A percentile compares a stretch with the other conserved stretches of the same genome.
These are phyloP conservation scores for Eurytoma adleriae DNA, from an alignment of 2,888 invertebrate species.

Conservation along the genomic window DNA sequence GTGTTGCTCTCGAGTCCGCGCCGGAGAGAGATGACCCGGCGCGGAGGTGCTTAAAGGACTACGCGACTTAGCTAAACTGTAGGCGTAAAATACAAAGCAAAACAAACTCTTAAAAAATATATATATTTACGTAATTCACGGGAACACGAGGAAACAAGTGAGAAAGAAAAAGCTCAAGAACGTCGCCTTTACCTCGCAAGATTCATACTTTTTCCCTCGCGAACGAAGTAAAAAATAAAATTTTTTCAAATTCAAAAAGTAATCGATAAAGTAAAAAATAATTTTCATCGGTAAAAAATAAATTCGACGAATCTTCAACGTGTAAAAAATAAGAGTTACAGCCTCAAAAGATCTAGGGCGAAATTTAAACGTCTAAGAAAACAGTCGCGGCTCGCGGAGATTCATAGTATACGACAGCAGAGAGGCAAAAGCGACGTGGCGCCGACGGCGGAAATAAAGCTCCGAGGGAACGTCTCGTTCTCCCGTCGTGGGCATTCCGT, in stretches of 20 bases:
- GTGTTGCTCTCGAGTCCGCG: conserved; percentile 19
- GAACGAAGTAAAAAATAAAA: conserved; percentile 38
- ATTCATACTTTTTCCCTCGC: neutral
- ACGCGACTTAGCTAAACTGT: conserved; percentile 31
- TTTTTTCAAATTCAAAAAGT: conserved; percentile 24
- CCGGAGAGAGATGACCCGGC: conserved; percentile 1
- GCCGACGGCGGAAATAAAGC: neutral
- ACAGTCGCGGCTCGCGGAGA: conserved; percentile 1
- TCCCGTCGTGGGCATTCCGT: conserved; percentile 42
- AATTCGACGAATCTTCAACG: conserved; percentile 31
- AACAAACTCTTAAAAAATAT: conserved; percentile 38
- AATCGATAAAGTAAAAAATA: neutral
- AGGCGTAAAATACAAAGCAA: conserved; percentile 38
- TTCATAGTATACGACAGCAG: conserved; percentile 10
- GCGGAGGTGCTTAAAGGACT: conserved; percentile 14
- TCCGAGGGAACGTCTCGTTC: conserved; percentile 1
- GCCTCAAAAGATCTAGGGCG: neutral
- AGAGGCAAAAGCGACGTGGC: conserved; percentile 48
- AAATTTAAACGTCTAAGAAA: neutral
- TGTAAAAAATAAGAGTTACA: neutral
- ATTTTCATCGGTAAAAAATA: conserved; percentile 19
- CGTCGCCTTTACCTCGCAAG: conserved; percentile 46
- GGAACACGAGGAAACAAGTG: conserved; percentile 23
- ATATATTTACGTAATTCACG: conserved; percentile 15
- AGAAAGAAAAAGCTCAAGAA: conserved; percentile 21